Evolutionary conservation across 2,888 invertebrate species (phyloP), one percentile per base, ranked within the genome.

Genomic region (Sipha maydis): DNA sequence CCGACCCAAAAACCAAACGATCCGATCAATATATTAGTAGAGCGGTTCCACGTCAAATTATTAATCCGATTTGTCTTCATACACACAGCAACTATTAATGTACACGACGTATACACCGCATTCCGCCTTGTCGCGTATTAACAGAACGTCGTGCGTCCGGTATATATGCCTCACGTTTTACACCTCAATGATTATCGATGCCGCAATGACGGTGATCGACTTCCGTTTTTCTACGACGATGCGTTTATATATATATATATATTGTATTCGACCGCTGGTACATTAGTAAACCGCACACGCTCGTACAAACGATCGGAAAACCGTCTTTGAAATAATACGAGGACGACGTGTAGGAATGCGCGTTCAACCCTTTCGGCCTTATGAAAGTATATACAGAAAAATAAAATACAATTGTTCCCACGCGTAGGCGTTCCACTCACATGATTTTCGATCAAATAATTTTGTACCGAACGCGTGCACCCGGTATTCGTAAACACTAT

Each of bases 361-460:
- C 31, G 61, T 76, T 34, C 61, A 21, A 76, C 76, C 83, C 84
- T 34, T 75, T 75, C 31, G 56, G 67, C 9, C 48, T 76, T 77
- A 3, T 9, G 34, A 73, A 5, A 73, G 4, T 31, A 9, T 28
- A 17, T 31, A 31, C 34, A n/a, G 25, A 54, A 28, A 48, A 3
- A 48, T 9, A 76, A 41, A 41, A 78, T 56, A 78, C 67, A 25
- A 80, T 25, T 7, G 41, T 85, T 85, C 84, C 76, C 84, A 85
- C 84, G 78, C 31, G 11, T 28, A n/a, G 34, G 67, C 41, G 61
- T 85, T 85, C 84, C 84, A 67, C 84, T 77, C 84, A 25, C 76
- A 67, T 48, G 84, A 17, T 77, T 77, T 85, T 17, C 76, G 8
- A 25, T 7, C 67, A 0, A 34, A 67, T 38, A 69, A 9, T 69